phyloP scores from a whole-genome alignment of 1,140 invertebrate species.

The Periplaneta americana region DNA sequence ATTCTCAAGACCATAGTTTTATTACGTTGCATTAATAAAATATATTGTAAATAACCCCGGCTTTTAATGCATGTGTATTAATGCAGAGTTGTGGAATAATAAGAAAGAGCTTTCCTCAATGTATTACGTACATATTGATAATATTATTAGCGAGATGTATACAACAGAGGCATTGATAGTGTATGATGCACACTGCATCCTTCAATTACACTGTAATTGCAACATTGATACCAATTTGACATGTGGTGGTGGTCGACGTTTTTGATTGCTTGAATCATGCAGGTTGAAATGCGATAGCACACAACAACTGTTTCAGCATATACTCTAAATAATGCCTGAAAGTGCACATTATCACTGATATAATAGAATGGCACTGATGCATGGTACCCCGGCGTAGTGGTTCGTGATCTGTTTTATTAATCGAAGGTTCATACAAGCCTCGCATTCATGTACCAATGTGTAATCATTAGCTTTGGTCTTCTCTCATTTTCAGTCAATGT shows the following conservation, averaged over 20 bases:
- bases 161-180: too few species aligned
- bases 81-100: too few species aligned
- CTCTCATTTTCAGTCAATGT: neutral
- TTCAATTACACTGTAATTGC: too few species aligned
- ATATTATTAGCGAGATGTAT: too few species aligned
- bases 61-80: too few species aligned
- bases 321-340: neutral
- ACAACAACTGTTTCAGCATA: neutral
- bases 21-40: too few species aligned
- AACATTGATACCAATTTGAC: neutral
- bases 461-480: neutral
- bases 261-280: neutral
- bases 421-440: neutral
- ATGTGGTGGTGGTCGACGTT: neutral
- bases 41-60: too few species aligned
- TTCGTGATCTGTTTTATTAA: neutral
- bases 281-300: neutral
- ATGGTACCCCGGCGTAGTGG: neutral
- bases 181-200: too few species aligned
- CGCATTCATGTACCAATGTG: neutral
- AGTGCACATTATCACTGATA: neutral
- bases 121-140: too few species aligned
- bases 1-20: too few species aligned
- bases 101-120: too few species aligned
- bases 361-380: neutral